Conservation (phyloP, 1,140 invertebrate genomes). For the Zaprionus capensis region DNA sequence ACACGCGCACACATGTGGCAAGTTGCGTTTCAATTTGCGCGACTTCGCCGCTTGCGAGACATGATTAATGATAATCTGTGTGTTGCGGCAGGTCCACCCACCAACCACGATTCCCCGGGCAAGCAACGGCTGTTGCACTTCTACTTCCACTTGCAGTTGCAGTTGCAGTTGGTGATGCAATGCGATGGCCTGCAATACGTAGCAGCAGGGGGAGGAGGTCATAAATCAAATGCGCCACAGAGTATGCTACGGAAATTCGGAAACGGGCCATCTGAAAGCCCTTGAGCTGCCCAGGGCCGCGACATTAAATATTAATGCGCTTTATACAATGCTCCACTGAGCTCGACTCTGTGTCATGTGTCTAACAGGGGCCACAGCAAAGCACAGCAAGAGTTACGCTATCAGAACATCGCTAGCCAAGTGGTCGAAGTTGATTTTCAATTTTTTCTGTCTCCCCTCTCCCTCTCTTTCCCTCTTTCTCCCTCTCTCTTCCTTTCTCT, state of each 20-base stretch:
- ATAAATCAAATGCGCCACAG: slow-evolving; percentile 58
- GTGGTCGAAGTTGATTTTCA: not conserved
- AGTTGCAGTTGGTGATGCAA: not conserved
- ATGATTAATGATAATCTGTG: slow-evolving; percentile 17
- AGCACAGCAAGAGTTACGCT: not conserved
- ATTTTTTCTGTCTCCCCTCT: not conserved
- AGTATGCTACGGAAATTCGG: slow-evolving; percentile 59
- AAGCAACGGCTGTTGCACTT: not conserved
- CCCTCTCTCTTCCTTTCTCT: no score
- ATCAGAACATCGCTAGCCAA: not conserved
- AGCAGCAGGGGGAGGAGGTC: slow-evolving; percentile 17
- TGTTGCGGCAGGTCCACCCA: not conserved
- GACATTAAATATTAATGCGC: slow-evolving; percentile 70
- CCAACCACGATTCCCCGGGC: no score
- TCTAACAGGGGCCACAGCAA: not conserved
- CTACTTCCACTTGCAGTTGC: slow-evolving; percentile 2
- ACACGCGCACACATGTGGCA: not conserved
- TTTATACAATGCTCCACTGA: slow-evolving; percentile 61
- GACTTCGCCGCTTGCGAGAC: not conserved
- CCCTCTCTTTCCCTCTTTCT: no score
- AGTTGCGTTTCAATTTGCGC: not conserved
- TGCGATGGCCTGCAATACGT: not conserved
- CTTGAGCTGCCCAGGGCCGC: not conserved
- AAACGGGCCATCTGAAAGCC: slow-evolving; percentile 12
- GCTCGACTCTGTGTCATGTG: slow-evolving; percentile 16